Evolutionary conservation across 2,888 invertebrate species (phyloP), one percentile per base, ranked within the genome.

Genomic region (Ferrisia virgata): DNA sequence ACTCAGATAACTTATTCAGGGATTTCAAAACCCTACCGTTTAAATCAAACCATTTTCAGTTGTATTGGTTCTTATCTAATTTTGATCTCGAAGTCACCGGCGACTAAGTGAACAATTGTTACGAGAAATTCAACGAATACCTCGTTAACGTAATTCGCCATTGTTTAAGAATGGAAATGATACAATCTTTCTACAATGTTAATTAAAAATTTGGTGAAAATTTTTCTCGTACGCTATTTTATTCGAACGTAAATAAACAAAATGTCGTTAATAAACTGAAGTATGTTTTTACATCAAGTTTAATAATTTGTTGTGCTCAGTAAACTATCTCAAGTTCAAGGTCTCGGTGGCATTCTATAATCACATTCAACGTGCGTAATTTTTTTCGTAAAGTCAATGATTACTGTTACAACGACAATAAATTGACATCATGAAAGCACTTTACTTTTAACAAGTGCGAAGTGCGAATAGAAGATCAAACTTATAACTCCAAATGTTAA

Each of bases 361-460:
- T 31, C 33, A 8, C 13, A 25, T 5, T 69, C 28, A 6, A 72
- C 33, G 72, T 8, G 31, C 13, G 36, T 76, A 36, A 36, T 76
- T 76, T 76, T 33, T 76, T 53, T 0, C n/a, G 72, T 18, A 76
- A 76, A 36, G 72, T 76, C 72, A 76, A 76, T 76, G 36, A 76
- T 36, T 76, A 76, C 72, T 11, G 11, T 13, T 6, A n/a, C 22
- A 36, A 76, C 11, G 72, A 76, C 36, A 76, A 76, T 36, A 36
- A 76, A 33, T 36, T 4, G 36, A 36, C 36, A n/a, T 36, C 36
- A 76, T 36, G 36, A 76, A 76, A 76, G 18, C 11, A 76, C 18
- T 36, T 36, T 33, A 33, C 47, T n/a, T n/a, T n/a, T n/a, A n/a
- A n/a, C n/a, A n/a, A n/a, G n/a, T n/a, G n/a, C n/a, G n/a, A n/a